phyloP scores from a whole-genome alignment of 2,113 vertebrate species.

The Paratilapia polleni region DNA sequence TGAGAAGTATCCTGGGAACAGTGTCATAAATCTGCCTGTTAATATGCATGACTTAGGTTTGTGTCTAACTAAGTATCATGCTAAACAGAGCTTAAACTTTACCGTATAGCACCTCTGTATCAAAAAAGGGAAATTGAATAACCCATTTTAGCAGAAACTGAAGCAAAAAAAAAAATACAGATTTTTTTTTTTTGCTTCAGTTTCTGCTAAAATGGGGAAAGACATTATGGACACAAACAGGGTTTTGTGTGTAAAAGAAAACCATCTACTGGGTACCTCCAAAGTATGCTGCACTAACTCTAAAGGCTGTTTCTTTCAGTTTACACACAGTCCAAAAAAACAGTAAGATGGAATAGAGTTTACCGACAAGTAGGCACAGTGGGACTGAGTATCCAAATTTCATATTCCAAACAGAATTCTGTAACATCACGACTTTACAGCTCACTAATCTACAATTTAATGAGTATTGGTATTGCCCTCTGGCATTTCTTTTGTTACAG shows the following conservation, averaged over 20 bases:
- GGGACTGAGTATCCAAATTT: constrained; percentile 19
- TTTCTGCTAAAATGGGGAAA: neutral
- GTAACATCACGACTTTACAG: constrained; percentile 19
- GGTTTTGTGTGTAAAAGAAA: neutral
- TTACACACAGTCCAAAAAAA: neutral
- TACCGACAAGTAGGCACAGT: constrained; percentile 1
- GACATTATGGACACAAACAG: neutral
- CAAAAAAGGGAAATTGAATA: neutral
- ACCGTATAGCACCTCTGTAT: neutral
- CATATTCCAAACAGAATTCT: constrained; percentile 23
- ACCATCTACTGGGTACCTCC: neutral
- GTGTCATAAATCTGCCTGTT: constrained; percentile 55
- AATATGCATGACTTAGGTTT: constrained; percentile 59
- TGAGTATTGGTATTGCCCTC: constrained; percentile 14
- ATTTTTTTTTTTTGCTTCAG: no score
- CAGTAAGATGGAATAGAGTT: neutral
- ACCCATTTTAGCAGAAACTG: neutral
- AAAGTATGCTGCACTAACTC: neutral
- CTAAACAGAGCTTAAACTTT: constrained; percentile 23
- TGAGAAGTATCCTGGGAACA: constrained; percentile 49
- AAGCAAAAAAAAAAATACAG: no score
- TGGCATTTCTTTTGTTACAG: constrained; percentile 33
- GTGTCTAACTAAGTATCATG: constrained; percentile 18
- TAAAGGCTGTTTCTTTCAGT: neutral
- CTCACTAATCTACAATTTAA: constrained; percentile 21